Evolutionary conservation across 1,140 invertebrate genomes (phyloP), one percentile per base, ranked within the genome.

Genomic region (Zelostemma sp.): DNA sequence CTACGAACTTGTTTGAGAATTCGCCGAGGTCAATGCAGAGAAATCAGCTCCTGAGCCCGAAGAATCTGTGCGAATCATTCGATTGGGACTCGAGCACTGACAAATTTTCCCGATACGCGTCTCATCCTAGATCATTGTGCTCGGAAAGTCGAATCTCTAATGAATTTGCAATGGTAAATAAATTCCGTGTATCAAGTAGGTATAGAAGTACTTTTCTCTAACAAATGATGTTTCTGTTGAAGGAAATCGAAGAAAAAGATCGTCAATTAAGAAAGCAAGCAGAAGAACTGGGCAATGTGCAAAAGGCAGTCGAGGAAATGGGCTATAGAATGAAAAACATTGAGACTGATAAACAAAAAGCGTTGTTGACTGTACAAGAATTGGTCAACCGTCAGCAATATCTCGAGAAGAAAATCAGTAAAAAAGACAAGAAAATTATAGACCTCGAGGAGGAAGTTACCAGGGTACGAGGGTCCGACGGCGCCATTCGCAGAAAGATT

Each of bases 351-450:
- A 73, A 84, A 17, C 69, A 79, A 25, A 83, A 81, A 18, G 84
- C 83, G 0, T 68, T 83, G 9, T 78, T 77, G 47, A 77, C 78
- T 16, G 85, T 86, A 35, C 82, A 85, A 62, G 79, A 80, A 3
- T 79, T 86, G n/a, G 75, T 86, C 64, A 68, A 77, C 15, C 73
- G 80, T 0, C 76, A 84, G 18, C 57, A 79, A 6, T 68, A 76
- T 2, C 48, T 82, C 11, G 77, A 79, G 17, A 60, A 62, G 6
- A 78, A 76, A 33, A 49, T 77, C 1, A 59, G 75, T 1, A 80
- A 78, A 21, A 85, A 85, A 41, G 83, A 87, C 35, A 60, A 69
- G 25, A 75, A 61, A 28, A 76, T 80, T 8, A 43, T 47, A 17
- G 76, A 82, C 12, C 14, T 83, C 6, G 72, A 78, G 17, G 51